Percentiles rank a stretch among this genome's conserved stretches.
Conservation (phyloP, 1,140 invertebrate species). For the Heterodera schachtii region DNA sequence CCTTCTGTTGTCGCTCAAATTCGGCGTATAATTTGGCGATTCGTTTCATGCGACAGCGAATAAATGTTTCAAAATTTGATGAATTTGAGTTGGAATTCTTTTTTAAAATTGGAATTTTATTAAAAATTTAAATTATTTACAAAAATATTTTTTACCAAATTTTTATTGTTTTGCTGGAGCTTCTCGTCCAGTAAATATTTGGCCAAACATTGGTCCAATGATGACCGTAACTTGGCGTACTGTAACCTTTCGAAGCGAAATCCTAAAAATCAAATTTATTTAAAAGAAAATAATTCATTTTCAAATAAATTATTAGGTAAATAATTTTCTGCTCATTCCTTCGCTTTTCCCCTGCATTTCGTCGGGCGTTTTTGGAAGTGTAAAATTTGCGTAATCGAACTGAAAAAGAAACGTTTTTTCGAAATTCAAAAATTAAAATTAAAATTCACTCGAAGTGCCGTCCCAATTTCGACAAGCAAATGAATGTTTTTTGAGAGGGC, state of each 20-base stretch:
- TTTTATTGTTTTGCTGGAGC: not conserved
- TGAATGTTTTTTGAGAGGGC: not conserved
- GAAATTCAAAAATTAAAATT: not conserved
- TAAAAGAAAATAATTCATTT: too few relatives aligned
- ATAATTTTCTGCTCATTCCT: not conserved
- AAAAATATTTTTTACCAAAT: not conserved
- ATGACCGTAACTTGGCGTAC: not conserved
- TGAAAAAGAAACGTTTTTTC: not conserved
- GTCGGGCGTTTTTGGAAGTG: not conserved
- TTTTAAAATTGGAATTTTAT: too few relatives aligned
- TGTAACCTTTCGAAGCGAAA: constrained; percentile 3
- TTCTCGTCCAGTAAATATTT: not conserved
- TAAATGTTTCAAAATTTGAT: constrained; percentile 29
- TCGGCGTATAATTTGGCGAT: constrained; percentile 22
- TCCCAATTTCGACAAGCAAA: constrained; percentile 3
- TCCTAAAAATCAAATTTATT: not conserved
- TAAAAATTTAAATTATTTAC: not conserved
- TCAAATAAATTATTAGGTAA: too few relatives aligned
- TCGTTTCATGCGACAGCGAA: constrained; percentile 34
- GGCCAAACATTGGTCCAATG: not conserved
- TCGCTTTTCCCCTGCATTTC: not conserved
- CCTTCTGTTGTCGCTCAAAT: constrained; percentile 29
- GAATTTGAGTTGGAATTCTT: not conserved
- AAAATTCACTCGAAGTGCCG: not conserved
- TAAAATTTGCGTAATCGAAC: not conserved